Base-by-base conservation (phyloP, 2,888 invertebrate species). In the Volucella inflata region DNA sequence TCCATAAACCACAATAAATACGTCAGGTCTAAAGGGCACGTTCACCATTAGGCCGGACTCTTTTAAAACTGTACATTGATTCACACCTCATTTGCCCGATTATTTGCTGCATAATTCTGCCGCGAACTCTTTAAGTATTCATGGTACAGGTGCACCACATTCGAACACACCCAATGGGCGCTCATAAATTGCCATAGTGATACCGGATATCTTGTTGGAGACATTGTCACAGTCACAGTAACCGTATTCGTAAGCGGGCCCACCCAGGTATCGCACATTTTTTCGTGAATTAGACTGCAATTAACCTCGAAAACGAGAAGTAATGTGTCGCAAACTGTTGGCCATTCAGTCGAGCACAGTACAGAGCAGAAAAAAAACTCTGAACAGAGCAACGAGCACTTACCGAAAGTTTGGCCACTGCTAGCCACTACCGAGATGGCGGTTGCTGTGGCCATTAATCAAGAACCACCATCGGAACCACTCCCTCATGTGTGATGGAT, bases 401-500 rank as follows among this genome's bases (percentile, higher is more conserved):
- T 62, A 74, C 50, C 42, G 30, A 65, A 30, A 72, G 59, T 48
- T 59, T 21, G 38, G 71, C 42, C 53, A 40, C 30, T 16, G 57
- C 21, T 64, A 16, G 51, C 48, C 70, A 30, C 30, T 30, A 30
- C 30, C 30, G 30, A 59, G 70, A 59, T 65, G 55, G 72, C 57
- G 67, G 72, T 46, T 57, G 67, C 71, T 72, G 68, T 64, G 85
- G 38, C 81, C 76, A 85, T 81, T 81, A 85, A 85, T 81, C 85
- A 81, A 81, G 85, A 85, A 67, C 67, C 81, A 76, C 81, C 81
- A 77, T 77, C 76, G 70, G 71, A 57, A 81, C 81, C 85, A 85
- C 85, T 81, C 85, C 85, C 85, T 85, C 85, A 77, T 76, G 72
- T 81, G 81, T 85, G 85, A 85, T 85, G 85, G 85, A 85, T 85